Evolutionary conservation across 2,888 invertebrate species (phyloP), one percentile per base, ranked within the genome.

Genomic region (Acleris cristana): DNA sequence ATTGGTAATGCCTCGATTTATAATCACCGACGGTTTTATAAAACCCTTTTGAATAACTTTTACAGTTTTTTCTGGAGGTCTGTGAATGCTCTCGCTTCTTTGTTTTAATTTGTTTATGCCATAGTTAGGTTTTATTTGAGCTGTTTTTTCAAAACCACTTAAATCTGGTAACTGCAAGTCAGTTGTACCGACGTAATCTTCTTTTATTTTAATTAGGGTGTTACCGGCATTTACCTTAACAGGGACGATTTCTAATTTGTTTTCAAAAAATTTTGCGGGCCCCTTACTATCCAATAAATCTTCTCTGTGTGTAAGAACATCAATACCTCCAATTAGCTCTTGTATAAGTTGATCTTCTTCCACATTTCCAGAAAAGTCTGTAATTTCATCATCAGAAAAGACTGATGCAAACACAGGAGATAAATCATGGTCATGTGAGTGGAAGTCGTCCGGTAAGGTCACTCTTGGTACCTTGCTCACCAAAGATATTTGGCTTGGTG

Each of bases 381-480:
- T 40, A 65, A 84, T 82, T 62, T 89, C 86, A 48, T 90, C 87
- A 71, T 90, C 89, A 18, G 89, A 90, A 72, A 80, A 88, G 72
- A 84, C 84, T 26, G 92, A 90, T 65, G 91, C 86, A 69, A 88
- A 88, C 16, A 91, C 90, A 19, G 87, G 84, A 0, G 85, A 63
- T 5, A 89, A 90, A 18, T 84, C 87, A 19, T 82, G 77, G 48
- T 74, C 73, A 65, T 81, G 82, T 1, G 85, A 83, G 73, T 92
- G 92, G 69, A 92, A 92, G 72, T 92, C 90, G 64, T 89, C 91
- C 40, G 92, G 92, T 55, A 92, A 83, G 65, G 89, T 86, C 1
- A 94, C 93, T 78, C 94, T 88, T 8, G 94, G 93, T 61, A 90
- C 86, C 74, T 90, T 88, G 67, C 82, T 79, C 4, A 84, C 79